Conservation (phyloP, 2,797 vertebrate species). For the Thaleichthys pacificus region DNA sequence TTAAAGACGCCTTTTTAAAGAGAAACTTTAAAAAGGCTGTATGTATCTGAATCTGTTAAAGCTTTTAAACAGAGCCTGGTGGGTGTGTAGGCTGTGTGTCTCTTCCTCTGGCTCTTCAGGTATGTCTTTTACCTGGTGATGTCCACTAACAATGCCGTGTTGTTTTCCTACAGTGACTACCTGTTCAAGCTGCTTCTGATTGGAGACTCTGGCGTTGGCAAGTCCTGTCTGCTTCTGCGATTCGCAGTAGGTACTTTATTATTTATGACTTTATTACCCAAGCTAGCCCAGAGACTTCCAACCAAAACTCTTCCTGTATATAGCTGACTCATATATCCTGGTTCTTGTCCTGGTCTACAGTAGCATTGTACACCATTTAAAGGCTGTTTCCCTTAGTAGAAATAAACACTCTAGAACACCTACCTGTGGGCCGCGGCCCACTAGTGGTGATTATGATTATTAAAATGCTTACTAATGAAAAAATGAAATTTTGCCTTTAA, state of each 20-base stretch:
- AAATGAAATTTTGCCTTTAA: too few species aligned
- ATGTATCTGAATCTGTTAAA: too few species aligned
- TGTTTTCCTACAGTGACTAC: conserved; percentile 70
- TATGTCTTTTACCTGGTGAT: neutral
- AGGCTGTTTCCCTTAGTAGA: neutral
- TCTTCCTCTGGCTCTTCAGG: neutral
- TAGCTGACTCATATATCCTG: neutral
- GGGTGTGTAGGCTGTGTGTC: too few species aligned
- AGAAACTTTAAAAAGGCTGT: too few species aligned
- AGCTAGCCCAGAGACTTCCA: too few species aligned
- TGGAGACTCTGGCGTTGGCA: conserved; percentile 81
- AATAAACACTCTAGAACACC: neutral
- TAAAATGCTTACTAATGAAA: too few species aligned
- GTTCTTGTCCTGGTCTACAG: neutral
- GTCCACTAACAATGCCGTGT: conserved; percentile 6
- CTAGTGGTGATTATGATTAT: too few species aligned
- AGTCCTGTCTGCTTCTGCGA: conserved; percentile 80
- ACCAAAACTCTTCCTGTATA: too few species aligned
- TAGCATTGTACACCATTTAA: neutral
- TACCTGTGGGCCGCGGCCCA: neutral
- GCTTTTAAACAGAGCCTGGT: too few species aligned
- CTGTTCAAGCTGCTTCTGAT: conserved; percentile 82
- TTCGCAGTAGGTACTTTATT: conserved; percentile 68
- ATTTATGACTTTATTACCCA: neutral
- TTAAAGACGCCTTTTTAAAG: too few species aligned